phyloP scores from a whole-genome alignment of 2,797 vertebrate species.

The Myoxocephalus aenaeus region DNA sequence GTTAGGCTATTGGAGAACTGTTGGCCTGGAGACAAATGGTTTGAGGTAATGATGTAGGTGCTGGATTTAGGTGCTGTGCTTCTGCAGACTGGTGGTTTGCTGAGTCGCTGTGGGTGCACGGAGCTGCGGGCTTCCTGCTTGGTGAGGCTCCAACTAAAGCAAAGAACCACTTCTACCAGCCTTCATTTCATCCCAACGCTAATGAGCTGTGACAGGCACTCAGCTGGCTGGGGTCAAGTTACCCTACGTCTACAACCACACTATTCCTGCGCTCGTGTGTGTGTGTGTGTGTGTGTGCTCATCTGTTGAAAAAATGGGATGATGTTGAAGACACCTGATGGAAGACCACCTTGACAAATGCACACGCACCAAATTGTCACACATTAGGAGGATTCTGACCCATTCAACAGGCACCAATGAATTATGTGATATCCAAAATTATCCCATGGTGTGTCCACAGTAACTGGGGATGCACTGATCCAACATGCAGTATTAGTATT shows the following conservation, averaged over 20 bases:
- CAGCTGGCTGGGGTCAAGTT: constrained; percentile 61
- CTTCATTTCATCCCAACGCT: constrained; percentile 63
- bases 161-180: constrained; percentile 65
- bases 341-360: constrained; percentile 51
- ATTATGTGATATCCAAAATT: not conserved
- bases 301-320: constrained; percentile 53
- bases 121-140: constrained; percentile 59
- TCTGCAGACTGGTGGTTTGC: constrained; percentile 40
- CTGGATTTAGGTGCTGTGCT: constrained; percentile 24
- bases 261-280: constrained; percentile 4
- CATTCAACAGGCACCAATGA: not conserved
- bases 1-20: constrained; percentile 36
- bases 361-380: constrained; percentile 1
- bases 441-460: not conserved
- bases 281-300: constrained; percentile 5
- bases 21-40: constrained; percentile 32
- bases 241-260: constrained; percentile 52
- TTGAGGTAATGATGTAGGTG: constrained; percentile 35
- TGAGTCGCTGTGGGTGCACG: constrained; percentile 38
- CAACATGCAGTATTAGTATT: not conserved
- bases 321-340: constrained; percentile 52
- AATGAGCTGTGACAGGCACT: constrained; percentile 78
- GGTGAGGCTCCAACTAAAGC: constrained; percentile 72
- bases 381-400: constrained; percentile 19
- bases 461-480: not conserved